Conservation (phyloP, 2,888 invertebrate genomes). For the Cylloceria caligata region DNA sequence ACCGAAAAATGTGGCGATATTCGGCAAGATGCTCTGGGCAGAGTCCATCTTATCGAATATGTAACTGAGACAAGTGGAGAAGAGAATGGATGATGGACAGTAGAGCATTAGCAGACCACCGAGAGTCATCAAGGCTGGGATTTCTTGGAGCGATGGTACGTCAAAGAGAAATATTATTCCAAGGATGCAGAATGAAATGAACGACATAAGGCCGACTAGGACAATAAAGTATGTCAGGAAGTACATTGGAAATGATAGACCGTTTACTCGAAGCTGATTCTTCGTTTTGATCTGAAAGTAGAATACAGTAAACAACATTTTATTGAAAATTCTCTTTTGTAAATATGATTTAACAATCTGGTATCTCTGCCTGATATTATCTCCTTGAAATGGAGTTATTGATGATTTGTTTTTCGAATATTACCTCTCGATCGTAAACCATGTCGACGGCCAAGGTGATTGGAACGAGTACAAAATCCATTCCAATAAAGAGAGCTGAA, state of each 20-base stretch:
- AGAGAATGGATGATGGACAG: constrained; percentile 91
- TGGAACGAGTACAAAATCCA: constrained; percentile 92
- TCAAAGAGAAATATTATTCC: constrained; percentile 88
- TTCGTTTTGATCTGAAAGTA: constrained; percentile 90
- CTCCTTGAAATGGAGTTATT: neutral
- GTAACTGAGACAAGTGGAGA: constrained; percentile 91
- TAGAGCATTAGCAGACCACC: constrained; percentile 89
- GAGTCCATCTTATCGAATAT: constrained; percentile 93
- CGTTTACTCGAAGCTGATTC: constrained; percentile 93
- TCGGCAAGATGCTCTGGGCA: constrained; percentile 92
- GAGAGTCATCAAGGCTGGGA: constrained; percentile 89
- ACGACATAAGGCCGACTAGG: constrained; percentile 88
- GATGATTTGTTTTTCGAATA: neutral
- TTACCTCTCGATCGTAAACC: constrained; percentile 93
- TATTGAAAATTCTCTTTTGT: no score
- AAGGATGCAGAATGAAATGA: constrained; percentile 89
- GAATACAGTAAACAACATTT: constrained; percentile 41
- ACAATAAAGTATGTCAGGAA: constrained; percentile 91
- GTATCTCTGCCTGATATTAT: neutral
- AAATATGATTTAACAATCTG: neutral
- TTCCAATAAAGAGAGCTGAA: constrained; percentile 91
- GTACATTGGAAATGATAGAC: constrained; percentile 91
- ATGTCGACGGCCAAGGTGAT: constrained; percentile 92
- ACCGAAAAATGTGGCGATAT: constrained; percentile 91
- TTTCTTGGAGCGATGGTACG: constrained; percentile 89